phyloP scores from a whole-genome alignment of 2,888 invertebrate species.

The Plagodis pulveraria region DNA sequence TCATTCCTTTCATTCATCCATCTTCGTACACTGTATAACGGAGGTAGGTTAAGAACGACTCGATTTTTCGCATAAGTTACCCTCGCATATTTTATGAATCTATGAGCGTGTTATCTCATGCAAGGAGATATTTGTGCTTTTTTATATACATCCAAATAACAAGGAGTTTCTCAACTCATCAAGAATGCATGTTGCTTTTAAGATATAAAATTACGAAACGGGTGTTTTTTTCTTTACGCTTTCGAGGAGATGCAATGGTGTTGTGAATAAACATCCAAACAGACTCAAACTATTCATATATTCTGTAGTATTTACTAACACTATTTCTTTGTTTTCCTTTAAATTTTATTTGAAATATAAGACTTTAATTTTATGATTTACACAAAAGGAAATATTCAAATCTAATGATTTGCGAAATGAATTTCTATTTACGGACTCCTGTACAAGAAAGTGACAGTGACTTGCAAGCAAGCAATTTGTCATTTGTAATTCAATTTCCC shows the following conservation, averaged over 20 bases:
- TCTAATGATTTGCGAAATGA: no score
- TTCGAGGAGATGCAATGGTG: no score
- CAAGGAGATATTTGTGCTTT: not conserved
- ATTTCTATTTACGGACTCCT: no score
- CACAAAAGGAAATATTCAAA: no score
- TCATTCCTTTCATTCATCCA: constrained; percentile 32
- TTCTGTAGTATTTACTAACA: no score
- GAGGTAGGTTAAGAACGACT: constrained; percentile 16
- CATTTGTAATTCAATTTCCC: constrained; percentile 44
- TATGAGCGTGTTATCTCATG: constrained; percentile 11
- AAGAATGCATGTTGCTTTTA: no score
- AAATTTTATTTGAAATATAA: not conserved
- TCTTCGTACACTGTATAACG: constrained; percentile 19
- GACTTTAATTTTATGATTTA: not conserved
- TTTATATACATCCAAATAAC: no score
- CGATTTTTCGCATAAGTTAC: constrained; percentile 27
- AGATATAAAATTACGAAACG: no score
- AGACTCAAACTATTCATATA: no score
- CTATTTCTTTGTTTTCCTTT: not conserved
- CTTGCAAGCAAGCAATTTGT: constrained; percentile 28
- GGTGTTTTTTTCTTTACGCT: no score
- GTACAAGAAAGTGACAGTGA: not conserved
- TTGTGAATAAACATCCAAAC: no score
- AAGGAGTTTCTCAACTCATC: no score
- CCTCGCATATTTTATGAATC: constrained; percentile 19